Percentiles rank a stretch among this genome's conserved stretches.
These are phyloP conservation scores for Ctenodactylus gundi DNA, from an alignment of 2,113 vertebrate genomes.

Conservation along the genomic window DNA sequence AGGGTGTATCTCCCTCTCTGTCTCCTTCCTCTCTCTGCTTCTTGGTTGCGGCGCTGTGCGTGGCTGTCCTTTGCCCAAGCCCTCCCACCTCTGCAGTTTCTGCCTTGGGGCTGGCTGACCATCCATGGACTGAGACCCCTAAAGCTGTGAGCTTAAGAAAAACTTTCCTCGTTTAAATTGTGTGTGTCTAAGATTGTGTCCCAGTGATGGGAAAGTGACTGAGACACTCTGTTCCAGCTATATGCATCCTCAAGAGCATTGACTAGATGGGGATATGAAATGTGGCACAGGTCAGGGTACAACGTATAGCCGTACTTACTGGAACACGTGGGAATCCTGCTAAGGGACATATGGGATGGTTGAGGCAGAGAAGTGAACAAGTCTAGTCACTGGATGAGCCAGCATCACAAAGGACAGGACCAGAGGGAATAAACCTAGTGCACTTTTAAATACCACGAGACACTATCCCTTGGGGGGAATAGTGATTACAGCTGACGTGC, in stretches of 20 bases:
- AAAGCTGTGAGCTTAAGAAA: no score
- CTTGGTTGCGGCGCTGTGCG: no score
- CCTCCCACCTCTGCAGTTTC: no score
- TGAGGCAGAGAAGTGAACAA: not conserved
- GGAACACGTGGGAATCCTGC: not conserved
- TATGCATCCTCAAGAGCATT: not conserved
- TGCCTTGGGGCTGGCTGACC: no score
- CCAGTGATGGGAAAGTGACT: no score
- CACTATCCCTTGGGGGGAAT: not conserved
- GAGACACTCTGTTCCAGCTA: not conserved
- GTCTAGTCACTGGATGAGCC: not conserved
- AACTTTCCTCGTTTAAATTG: no score
- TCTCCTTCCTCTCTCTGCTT: no score
- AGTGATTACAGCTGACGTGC: not conserved
- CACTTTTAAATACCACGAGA: not conserved
- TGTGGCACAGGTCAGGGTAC: not conserved
- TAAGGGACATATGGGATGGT: not conserved
- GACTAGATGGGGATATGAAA: not conserved
- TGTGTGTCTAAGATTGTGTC: no score
- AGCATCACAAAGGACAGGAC: not conserved
- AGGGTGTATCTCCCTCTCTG: no score
- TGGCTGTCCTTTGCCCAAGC: no score
- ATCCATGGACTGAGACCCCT: no score
- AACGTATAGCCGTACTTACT: not conserved
- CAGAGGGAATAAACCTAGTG: not conserved